Percentiles rank a stretch among this genome's conserved stretches.
Conservation (phyloP, 2,888 invertebrate species). For the Apotomis capreana region DNA sequence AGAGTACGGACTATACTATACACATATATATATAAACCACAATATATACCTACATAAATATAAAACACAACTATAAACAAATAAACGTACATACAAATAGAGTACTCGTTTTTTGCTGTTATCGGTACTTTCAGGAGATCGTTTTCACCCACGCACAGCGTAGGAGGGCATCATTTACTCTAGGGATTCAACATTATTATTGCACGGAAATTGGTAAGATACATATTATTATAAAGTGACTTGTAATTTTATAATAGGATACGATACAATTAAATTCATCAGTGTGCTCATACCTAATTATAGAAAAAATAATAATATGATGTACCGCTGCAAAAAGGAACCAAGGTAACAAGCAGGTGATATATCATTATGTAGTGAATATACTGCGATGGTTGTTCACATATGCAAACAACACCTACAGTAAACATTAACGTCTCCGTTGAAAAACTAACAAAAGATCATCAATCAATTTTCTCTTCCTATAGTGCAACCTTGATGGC, state of each 20-base stretch:
- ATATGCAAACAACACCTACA: constrained; percentile 25
- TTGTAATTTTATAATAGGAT: neutral
- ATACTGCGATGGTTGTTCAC: constrained; percentile 7
- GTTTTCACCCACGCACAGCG: too few relatives aligned
- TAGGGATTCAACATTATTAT: too few relatives aligned
- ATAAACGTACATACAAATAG: too few relatives aligned
- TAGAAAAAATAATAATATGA: neutral
- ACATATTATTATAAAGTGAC: too few relatives aligned
- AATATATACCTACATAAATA: too few relatives aligned
- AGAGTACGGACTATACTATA: too few relatives aligned
- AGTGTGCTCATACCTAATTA: neutral
- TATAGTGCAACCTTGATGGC: constrained; percentile 39
- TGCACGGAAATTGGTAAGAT: too few relatives aligned
- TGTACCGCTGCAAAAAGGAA: constrained; percentile 4
- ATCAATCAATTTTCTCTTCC: constrained; percentile 41
- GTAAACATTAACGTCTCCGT: constrained; percentile 5
- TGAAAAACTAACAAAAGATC: constrained; percentile 12
- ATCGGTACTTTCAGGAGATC: neutral
- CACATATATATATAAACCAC: too few relatives aligned
- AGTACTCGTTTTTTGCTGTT: neutral
- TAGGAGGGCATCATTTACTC: too few relatives aligned
- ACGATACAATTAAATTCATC: constrained; percentile 2
- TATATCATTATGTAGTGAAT: constrained; percentile 22
- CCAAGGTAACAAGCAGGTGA: constrained; percentile 24
- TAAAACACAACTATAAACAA: too few relatives aligned